Percentiles rank a stretch among this genome's conserved stretches.
phyloP scores from a whole-genome alignment of 2,113 vertebrate species.

The Vombatus ursinus region DNA sequence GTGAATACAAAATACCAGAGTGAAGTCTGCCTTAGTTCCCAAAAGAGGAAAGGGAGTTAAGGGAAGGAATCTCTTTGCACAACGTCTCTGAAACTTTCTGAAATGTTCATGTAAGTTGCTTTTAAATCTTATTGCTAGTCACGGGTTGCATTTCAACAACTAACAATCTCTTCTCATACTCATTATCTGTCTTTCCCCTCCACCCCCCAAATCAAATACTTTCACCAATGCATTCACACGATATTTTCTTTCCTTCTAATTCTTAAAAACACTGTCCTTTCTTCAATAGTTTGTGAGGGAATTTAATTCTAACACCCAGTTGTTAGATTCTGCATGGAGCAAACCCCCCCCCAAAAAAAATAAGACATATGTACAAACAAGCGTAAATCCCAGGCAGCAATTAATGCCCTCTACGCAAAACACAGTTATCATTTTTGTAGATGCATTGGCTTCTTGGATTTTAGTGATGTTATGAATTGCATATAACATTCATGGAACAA shows the following conservation, averaged over 20 bases:
- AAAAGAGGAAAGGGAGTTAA: accelerated
- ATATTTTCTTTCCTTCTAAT: slow-evolving; percentile 2
- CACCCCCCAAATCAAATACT: not conserved
- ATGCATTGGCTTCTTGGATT: slow-evolving; percentile 52
- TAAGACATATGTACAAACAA: not conserved
- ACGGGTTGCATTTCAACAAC: slow-evolving; percentile 29
- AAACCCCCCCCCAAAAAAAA: not conserved
- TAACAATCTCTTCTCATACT: slow-evolving; percentile 47
- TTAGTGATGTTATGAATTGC: not conserved
- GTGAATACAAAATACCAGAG: not conserved
- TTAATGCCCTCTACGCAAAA: slow-evolving; percentile 52
- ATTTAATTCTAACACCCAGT: slow-evolving; percentile 49
- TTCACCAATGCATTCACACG: not conserved
- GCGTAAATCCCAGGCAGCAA: not conserved
- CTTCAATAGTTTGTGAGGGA: slow-evolving; percentile 25
- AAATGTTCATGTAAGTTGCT: not conserved
- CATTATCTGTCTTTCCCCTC: not conserved
- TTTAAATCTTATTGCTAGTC: slow-evolving; percentile 37
- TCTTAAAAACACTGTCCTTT: slow-evolving; percentile 55
- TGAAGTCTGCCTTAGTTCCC: not conserved
- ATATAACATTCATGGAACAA: slow-evolving; percentile 52
- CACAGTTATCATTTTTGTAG: slow-evolving; percentile 51
- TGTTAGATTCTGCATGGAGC: slow-evolving; percentile 42
- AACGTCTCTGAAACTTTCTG: slow-evolving; percentile 72
- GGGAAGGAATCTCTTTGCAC: slow-evolving; percentile 6